Conservation (phyloP, 2,113 vertebrate genomes). For the Caretta caretta region DNA sequence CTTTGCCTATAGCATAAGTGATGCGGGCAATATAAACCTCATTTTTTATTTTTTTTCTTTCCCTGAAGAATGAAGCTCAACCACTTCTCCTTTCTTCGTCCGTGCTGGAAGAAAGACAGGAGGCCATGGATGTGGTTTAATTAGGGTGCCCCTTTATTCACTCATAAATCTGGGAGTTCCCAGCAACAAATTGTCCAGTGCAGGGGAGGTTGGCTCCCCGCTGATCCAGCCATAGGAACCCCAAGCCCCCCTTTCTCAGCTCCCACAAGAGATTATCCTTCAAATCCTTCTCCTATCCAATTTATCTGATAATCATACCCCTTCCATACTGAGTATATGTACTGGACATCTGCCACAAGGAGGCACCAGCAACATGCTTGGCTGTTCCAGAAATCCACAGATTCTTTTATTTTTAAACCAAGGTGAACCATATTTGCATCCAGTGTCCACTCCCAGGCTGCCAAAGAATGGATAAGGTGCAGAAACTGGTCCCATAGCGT, state of each 20-base stretch:
- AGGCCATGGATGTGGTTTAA: not conserved
- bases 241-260: not conserved
- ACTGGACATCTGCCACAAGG: not conserved
- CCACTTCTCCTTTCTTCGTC: not conserved
- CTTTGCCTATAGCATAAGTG: not conserved
- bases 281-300: not conserved
- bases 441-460: not conserved
- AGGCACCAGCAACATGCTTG: not conserved
- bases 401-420: not conserved
- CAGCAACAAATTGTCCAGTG: not conserved
- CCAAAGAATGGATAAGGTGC: not conserved
- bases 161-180: not conserved
- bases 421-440: not conserved
- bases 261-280: not conserved
- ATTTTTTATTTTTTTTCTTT: not conserved
- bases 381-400: not conserved
- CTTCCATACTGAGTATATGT: not conserved
- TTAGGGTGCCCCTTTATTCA: not conserved
- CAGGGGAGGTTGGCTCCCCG: not conserved
- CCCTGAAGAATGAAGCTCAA: not conserved
- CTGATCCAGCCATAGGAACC: not conserved
- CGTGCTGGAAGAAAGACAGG: not conserved
- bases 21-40: not conserved
- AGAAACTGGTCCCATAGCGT: not conserved
- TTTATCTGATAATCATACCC: not conserved